Evolutionary conservation across 2,113 vertebrate genomes (phyloP).

Genomic region (Atractosteus spatula): DNA sequence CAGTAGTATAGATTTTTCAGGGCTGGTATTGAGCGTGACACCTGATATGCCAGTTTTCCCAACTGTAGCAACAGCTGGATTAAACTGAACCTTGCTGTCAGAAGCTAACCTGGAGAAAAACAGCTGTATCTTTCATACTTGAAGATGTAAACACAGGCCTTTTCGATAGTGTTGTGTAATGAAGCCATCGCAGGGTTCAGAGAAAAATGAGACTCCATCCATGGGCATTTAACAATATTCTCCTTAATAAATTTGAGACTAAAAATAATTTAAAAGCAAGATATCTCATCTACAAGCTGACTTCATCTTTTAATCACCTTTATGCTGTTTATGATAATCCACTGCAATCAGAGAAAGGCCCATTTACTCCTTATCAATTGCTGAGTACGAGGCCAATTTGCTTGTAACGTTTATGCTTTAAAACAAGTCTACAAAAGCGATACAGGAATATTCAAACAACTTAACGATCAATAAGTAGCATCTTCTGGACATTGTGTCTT

Average conservation of each 20-base stretch:
- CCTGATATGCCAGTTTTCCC: neutral
- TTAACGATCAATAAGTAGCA: neutral
- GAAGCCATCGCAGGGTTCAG: too few relatives aligned
- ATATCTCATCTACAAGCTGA: too few relatives aligned
- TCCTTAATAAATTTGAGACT: too few relatives aligned
- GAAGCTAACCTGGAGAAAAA: neutral
- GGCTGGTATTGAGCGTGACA: neutral
- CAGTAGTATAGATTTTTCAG: conserved; percentile 10
- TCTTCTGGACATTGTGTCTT: neutral
- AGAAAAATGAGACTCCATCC: neutral
- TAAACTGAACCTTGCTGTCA: neutral
- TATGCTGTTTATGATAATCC: too few relatives aligned
- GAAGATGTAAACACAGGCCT: neutral
- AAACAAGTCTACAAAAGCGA: neutral
- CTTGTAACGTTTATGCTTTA: neutral
- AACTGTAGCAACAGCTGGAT: neutral
- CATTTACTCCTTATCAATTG: neutral
- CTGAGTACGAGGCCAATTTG: neutral
- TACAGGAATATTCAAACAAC: neutral
- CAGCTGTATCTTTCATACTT: neutral
- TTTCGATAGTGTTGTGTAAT: neutral
- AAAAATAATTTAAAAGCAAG: too few relatives aligned
- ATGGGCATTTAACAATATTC: neutral
- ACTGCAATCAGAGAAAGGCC: neutral
- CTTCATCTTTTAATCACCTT: too few relatives aligned